Base-by-base conservation (phyloP, 2,797 vertebrate genomes). In the Pogonophryne albipinna region DNA sequence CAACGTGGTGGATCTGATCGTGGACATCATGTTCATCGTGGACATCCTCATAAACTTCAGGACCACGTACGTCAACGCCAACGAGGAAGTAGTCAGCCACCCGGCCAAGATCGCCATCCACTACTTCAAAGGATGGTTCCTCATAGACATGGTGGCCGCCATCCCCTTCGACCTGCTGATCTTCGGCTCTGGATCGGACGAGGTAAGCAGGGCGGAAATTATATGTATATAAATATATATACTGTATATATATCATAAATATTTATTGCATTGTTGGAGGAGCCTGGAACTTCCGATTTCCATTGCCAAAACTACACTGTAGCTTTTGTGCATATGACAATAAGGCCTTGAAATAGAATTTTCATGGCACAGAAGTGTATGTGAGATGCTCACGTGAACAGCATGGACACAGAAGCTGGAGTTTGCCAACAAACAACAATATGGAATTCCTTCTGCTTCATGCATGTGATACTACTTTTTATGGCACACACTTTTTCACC, bases 51-150 rank as follows among this genome's bases (percentile, higher is more conserved):
- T 99, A 83, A 99, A 99, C 96, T 99, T 99, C 94, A 93, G 98
- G 91, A 99, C 98, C 87, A 99, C 98, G 0, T 99, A 99, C 62
- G 98, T 99, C 81, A 99, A 99, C 92, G 76, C 76, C 86, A 99
- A 99, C 60, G 98, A 99, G 92, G 98, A 99, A 86, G 98, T 99
- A 93, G 98, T 99, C 90, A 99, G 98, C 94, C 97, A 99, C 77
- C 97, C 98, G 2, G 97, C 95, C 76, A 99, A 96, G 95, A 99
- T 99, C 85, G 98, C 97, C 85, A 96, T 99, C 94, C 97, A 99
- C 94, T 99, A 99, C 95, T 99, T 99, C 87, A 99, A 99, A 95
- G 98, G 98, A 94, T 99, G 98, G 98, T 99, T 99, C 95, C 97
- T 99, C 93, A 99, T 99, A 87, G 98, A 99, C 93, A 99, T 99